Conservation (phyloP, 2,888 invertebrate genomes). For the Noctua janthe region DNA sequence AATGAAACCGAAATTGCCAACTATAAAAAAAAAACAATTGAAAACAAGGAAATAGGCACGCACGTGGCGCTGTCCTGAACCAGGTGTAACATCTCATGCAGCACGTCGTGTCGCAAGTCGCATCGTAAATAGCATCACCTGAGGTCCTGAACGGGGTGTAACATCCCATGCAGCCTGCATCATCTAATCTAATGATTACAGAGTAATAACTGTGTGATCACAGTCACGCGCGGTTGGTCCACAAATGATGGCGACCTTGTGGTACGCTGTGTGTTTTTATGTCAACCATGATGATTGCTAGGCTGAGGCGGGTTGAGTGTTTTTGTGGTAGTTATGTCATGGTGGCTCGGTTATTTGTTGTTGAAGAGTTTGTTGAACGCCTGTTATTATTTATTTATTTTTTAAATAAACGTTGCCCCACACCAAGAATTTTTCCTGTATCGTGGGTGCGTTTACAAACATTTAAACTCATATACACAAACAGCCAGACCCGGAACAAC, state of each 20-base stretch:
- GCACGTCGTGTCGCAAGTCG: neutral
- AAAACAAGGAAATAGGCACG: neutral
- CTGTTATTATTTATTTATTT: no score
- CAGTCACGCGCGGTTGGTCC: conserved; percentile 49
- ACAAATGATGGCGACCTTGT: conserved; percentile 43
- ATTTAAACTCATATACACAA: no score
- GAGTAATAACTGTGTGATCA: conserved; percentile 39
- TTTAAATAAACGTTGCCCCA: no score
- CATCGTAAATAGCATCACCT: neutral
- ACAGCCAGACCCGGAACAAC: no score
- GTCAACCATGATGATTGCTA: conserved; percentile 38
- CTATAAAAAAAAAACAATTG: neutral
- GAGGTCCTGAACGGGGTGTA: neutral
- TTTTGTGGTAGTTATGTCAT: conserved; percentile 34
- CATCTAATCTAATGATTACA: conserved; percentile 45
- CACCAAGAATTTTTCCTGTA: no score
- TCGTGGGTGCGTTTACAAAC: no score
- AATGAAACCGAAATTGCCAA: neutral
- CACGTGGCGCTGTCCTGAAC: no score
- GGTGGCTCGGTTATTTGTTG: neutral
- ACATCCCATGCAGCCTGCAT: neutral
- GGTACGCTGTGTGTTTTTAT: conserved; percentile 35
- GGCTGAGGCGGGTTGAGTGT: conserved; percentile 6
- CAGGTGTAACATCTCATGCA: no score
- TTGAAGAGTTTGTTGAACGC: neutral